A percentile compares a stretch with the other conserved stretches of the same genome.
Conservation (phyloP, 2,797 vertebrate genomes). For the Premnoplex brunnescens region DNA sequence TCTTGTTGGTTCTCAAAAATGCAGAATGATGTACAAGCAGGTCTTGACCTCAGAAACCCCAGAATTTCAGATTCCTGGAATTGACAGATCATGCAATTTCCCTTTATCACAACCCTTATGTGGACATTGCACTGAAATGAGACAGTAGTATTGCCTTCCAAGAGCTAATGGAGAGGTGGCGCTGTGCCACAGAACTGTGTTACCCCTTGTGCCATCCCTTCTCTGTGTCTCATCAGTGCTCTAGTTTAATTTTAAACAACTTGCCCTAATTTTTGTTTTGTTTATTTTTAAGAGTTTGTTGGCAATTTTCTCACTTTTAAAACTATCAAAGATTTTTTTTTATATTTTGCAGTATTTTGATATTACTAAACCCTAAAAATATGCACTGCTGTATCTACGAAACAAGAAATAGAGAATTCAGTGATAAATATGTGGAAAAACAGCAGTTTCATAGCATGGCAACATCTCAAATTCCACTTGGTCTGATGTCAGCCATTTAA, state of each 20-base stretch:
- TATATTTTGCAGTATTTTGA: background rate
- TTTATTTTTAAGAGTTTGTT: background rate
- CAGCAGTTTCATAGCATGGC: background rate
- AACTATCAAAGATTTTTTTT: background rate
- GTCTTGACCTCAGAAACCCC: background rate
- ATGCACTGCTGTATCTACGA: background rate
- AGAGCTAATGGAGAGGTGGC: background rate
- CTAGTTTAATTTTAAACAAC: background rate
- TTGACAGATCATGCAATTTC: background rate
- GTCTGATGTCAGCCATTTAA: background rate
- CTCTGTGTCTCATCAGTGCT: background rate
- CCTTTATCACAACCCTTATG: background rate
- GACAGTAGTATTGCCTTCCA: background rate
- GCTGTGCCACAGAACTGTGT: background rate
- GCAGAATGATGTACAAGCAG: background rate
- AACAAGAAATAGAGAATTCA: background rate
- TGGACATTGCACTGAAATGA: background rate
- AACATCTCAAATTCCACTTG: background rate
- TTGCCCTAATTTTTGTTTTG: background rate
- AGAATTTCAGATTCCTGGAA: background rate
- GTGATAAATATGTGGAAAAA: background rate
- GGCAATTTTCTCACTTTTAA: constrained; percentile 18
- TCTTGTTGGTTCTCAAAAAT: background rate
- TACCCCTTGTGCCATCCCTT: background rate
- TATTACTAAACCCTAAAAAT: background rate